Evolutionary conservation across 2,113 vertebrate species (phyloP).

Genomic region (Thunnus thynnus): DNA sequence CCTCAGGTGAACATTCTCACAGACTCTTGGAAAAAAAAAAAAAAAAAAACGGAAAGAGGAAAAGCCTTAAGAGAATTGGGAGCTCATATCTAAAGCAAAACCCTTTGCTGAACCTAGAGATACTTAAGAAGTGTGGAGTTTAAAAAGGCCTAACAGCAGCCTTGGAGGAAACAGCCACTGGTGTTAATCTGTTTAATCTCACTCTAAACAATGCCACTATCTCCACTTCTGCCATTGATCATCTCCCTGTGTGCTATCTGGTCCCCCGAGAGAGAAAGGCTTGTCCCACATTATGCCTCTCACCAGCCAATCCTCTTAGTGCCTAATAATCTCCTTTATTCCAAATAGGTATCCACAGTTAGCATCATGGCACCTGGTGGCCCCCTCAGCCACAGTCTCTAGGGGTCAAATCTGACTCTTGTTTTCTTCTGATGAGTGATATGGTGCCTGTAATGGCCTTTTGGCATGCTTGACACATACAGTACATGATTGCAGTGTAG

Average conservation of each 20-base stretch:
- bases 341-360: slow-evolving; percentile 56
- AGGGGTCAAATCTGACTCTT: not conserved
- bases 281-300: slow-evolving; percentile 53
- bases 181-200: slow-evolving; percentile 74
- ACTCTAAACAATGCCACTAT: slow-evolving; percentile 57
- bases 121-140: slow-evolving; percentile 44
- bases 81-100: slow-evolving; percentile 43
- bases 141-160: slow-evolving; percentile 42
- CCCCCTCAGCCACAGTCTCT: not conserved
- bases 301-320: slow-evolving; percentile 80
- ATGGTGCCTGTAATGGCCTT: not conserved
- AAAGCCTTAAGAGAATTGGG: slow-evolving; percentile 48
- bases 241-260: slow-evolving; percentile 26
- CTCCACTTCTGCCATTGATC: slow-evolving; percentile 49
- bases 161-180: slow-evolving; percentile 24
- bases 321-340: slow-evolving; percentile 72
- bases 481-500: no score
- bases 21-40: not conserved
- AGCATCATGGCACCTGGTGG: slow-evolving; percentile 39
- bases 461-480: not conserved
- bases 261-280: slow-evolving; percentile 57
- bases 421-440: not conserved
- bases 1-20: slow-evolving; percentile 50
- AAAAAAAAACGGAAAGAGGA: slow-evolving; percentile 1
- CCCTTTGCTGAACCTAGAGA: slow-evolving; percentile 23